phyloP scores from a whole-genome alignment of 2,888 invertebrate species.

The Cantharis rustica region DNA sequence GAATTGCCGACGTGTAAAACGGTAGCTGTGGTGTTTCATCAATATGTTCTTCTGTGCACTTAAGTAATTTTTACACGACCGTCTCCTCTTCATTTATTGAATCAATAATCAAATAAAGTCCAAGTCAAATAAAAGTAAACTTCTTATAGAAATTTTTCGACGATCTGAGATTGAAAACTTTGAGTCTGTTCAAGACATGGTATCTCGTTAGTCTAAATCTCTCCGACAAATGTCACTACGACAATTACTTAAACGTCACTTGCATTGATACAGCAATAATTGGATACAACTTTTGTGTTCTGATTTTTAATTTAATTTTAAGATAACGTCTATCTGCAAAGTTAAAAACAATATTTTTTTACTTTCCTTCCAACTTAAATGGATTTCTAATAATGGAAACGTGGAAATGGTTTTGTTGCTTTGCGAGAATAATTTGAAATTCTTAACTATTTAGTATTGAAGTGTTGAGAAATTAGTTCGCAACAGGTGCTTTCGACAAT shows the following conservation, averaged over 20 bases:
- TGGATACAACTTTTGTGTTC: slow-evolving; percentile 50
- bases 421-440: not conserved
- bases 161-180: slow-evolving; percentile 29
- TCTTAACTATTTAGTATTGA: slow-evolving; percentile 20
- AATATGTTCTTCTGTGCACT: slow-evolving; percentile 15
- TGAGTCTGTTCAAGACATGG: slow-evolving; percentile 30
- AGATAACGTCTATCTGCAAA: slow-evolving; percentile 26
- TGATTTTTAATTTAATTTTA: slow-evolving; percentile 53
- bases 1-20: slow-evolving; percentile 32
- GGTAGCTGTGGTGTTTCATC: slow-evolving; percentile 27
- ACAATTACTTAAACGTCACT: slow-evolving; percentile 51
- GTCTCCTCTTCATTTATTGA: slow-evolving; percentile 12
- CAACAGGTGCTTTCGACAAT: slow-evolving; percentile 28
- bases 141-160: slow-evolving; percentile 6
- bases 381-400: not conserved
- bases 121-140: not conserved
- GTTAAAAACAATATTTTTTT: slow-evolving; percentile 13
- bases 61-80: slow-evolving; percentile 12
- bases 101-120: not conserved
- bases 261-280: slow-evolving; percentile 54
- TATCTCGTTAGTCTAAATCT: slow-evolving; percentile 33
- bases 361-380: slow-evolving; percentile 5
- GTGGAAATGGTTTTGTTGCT: slow-evolving; percentile 2
- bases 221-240: slow-evolving; percentile 41
- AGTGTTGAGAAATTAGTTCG: slow-evolving; percentile 18